A percentile compares a stretch with the other conserved stretches of the same genome.
Conservation (phyloP, 2,888 invertebrate genomes). For the Apamea monoglypha region DNA sequence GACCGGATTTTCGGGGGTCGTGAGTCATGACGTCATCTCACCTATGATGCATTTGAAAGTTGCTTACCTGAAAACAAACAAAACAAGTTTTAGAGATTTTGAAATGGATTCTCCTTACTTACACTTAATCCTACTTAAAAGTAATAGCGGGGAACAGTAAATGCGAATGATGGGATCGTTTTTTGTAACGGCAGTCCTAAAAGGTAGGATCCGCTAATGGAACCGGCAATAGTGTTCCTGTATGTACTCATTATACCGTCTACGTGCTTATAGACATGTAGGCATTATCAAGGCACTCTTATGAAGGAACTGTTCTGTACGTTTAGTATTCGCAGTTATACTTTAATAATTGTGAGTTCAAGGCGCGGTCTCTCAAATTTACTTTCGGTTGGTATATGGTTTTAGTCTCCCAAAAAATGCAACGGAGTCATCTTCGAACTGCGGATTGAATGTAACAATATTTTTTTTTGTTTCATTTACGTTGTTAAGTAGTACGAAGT, state of each 20-base stretch:
- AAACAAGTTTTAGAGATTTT: conserved; percentile 10
- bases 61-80: conserved; percentile 63
- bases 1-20: conserved; percentile 56
- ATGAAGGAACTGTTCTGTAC: background rate
- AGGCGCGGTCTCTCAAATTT: background rate
- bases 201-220: conserved; percentile 36
- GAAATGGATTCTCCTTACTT: background rate
- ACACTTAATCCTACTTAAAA: background rate
- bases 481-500: background rate
- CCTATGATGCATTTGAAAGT: conserved; percentile 10
- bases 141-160: conserved; percentile 8
- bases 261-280: conserved; percentile 51
- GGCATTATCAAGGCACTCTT: conserved; percentile 29
- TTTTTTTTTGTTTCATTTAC: background rate
- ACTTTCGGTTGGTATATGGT: background rate
- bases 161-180: background rate
- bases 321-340: background rate
- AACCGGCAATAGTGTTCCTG: conserved; percentile 23
- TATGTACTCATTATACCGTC: conserved; percentile 6
- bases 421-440: too few species aligned
- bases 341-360: background rate
- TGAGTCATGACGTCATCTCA: conserved; percentile 60
- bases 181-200: conserved; percentile 21
- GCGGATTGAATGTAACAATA: background rate
- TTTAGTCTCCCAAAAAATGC: background rate